Evolutionary conservation across 2,113 vertebrate genomes (phyloP), one percentile per base, ranked within the genome.

Genomic region (Lepus americanus): DNA sequence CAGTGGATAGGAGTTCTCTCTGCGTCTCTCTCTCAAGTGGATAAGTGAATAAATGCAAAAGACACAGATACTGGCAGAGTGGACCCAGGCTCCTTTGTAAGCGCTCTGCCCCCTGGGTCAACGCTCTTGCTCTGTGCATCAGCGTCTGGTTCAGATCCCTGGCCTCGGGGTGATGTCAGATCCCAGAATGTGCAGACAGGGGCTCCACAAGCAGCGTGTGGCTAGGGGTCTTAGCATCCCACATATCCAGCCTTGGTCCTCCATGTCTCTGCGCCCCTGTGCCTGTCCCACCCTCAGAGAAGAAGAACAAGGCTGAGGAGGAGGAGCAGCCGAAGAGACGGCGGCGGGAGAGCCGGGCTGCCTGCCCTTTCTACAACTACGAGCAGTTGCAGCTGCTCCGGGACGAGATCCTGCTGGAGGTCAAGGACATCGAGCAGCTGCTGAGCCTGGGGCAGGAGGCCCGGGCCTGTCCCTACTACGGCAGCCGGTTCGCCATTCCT

Each of bases 391-490:
- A 99, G 98, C 97, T 98, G 74, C 98, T 99, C 97, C 98, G 99
- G 4, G 99, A 99, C 22, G 98, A 99, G 94, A 85, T 99, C 90
- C 98, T 99, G 36, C 98, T 98, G 67, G 97, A 98, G 64, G 99
- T 99, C 92, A 99, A 98, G 49, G 99, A 99, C 92, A 98, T 99
- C 2, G 99, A 99, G 97, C 99, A 99, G 96, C 95, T 99, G 95
- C 98, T 99, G 95, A 89, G 98, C 44, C 98, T 99, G 72, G 99
- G 99, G 76, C 98, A 95, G 95, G 98, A 99, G 83, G 97, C 92
- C 0, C 98, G 98, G 88, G 98, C 99, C 20, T 99, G 99, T 87
- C 99, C 99, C 0, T 99, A 99, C 85, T 99, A 99, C 1, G 98
- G 99, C 92, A 98, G 99, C 87, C 98, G 99, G n/a, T 98, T 98